A percentile compares a stretch with the other conserved stretches of the same genome.
Evolutionary conservation across 2,797 vertebrate genomes (phyloP).

Genomic region (Enoplosus armatus): DNA sequence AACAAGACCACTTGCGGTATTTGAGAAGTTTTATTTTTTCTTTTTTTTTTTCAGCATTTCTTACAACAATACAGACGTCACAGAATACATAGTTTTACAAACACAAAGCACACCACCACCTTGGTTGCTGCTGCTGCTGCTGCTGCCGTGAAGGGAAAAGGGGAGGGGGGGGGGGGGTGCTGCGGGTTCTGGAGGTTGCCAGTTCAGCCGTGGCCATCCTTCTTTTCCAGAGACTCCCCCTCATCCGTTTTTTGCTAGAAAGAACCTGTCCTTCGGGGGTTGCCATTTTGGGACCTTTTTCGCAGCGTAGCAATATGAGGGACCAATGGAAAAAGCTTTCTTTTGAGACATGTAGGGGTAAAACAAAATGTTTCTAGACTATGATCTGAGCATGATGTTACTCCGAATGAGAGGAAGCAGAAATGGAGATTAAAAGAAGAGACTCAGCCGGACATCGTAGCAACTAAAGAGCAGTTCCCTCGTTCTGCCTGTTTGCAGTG

Average conservation of each 20-base stretch:
- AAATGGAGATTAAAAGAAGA: conserved; percentile 47
- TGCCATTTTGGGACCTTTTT: conserved; percentile 55
- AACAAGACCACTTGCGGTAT: conserved; percentile 65
- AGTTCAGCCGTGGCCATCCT: conserved; percentile 59
- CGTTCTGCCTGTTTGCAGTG: conserved; percentile 51
- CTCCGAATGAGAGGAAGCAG: conserved; percentile 49
- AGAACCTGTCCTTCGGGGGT: conserved; percentile 62
- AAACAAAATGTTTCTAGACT: conserved; percentile 58
- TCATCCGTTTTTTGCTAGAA: conserved; percentile 53
- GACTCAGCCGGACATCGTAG: conserved; percentile 55
- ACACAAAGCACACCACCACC: conserved; percentile 88
- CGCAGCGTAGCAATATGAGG: conserved; percentile 65
- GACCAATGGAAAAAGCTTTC: conserved; percentile 51
- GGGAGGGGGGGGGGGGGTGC: conserved; percentile 18
- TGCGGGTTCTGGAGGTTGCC: conserved; percentile 60
- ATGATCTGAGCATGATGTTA: conserved; percentile 62
- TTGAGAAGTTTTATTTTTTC: conserved; percentile 82
- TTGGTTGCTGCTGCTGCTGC: conserved; percentile 75
- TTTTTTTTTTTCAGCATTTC: conserved; percentile 80
- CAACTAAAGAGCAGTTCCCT: conserved; percentile 56
- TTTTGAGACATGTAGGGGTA: conserved; percentile 59
- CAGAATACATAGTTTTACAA: conserved; percentile 91
- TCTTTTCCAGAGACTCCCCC: conserved; percentile 48
- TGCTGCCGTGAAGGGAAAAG: conserved; percentile 58
- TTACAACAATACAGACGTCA: conserved; percentile 90